Conservation (phyloP, 2,888 invertebrate genomes). For the Cryptocheilus praepositus region DNA sequence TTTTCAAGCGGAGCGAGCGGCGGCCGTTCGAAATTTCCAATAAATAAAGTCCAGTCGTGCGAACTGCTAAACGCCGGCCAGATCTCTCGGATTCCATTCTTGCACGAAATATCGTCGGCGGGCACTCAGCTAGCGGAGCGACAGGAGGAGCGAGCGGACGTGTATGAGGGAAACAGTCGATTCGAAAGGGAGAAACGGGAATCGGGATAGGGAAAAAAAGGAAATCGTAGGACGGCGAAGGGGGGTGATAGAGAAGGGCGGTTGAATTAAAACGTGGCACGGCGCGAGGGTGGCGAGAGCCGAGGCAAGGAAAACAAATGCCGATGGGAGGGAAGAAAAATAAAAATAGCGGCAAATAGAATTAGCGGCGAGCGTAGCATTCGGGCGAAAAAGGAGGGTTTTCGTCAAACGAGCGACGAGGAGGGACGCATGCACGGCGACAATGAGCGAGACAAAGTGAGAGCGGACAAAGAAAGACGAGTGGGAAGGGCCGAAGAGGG, state of each 20-base stretch:
- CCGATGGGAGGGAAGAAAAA: conserved; percentile 22
- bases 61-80: conserved; percentile 11
- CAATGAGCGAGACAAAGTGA: background rate
- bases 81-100: conserved; percentile 17
- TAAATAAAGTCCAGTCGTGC: conserved; percentile 32
- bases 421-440: conserved; percentile 4
- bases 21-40: conserved; percentile 16
- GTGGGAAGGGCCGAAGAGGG: background rate
- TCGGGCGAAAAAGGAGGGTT: background rate
- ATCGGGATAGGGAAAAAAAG: conserved; percentile 18
- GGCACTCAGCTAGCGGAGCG: background rate
- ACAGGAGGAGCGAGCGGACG: conserved; percentile 1
- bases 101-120: conserved; percentile 4
- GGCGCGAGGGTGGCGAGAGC: conserved; percentile 20
- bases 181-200: background rate
- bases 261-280: conserved; percentile 33
- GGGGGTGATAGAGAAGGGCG: conserved; percentile 1
- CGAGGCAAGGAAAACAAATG: conserved; percentile 23
- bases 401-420: conserved; percentile 20
- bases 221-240: conserved; percentile 12
- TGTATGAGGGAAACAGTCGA: background rate
- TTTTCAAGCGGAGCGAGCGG: background rate
- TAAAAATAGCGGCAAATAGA: conserved; percentile 47
- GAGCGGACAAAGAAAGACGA: background rate
- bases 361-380: conserved; percentile 38